A percentile compares a stretch with the other conserved stretches of the same genome.
These are phyloP conservation scores for Lucilia cuprina DNA, from an alignment of 1,140 invertebrate species.

Conservation along the genomic window DNA sequence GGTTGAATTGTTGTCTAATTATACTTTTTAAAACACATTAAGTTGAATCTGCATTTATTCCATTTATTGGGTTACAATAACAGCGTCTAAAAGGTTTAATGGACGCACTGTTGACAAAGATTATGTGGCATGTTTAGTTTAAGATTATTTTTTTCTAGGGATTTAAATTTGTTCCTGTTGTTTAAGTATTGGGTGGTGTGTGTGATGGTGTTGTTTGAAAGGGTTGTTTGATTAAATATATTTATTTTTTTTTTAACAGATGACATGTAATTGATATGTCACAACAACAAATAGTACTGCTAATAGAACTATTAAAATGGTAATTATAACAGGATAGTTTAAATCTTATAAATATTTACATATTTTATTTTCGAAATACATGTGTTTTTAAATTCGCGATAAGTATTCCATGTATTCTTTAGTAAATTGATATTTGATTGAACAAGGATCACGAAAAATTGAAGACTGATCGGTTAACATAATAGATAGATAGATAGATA, in stretches of 20 bases:
- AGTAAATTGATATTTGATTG: no score
- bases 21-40: background rate
- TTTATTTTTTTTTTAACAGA: background rate
- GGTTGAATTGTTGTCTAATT: background rate
- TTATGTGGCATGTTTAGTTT: background rate
- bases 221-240: background rate
- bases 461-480: no score
- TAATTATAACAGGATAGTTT: background rate
- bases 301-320: background rate
- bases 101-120: background rate
- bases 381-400: no score
- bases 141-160: background rate
- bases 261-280: background rate
- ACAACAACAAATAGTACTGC: background rate
- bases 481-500: no score
- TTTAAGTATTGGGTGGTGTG: background rate
- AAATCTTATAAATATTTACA: no score
- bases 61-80: background rate
- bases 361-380: no score
- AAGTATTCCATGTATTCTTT: no score
- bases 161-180: background rate
- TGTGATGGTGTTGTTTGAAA: background rate
- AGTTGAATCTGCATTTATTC: background rate
- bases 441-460: no score
- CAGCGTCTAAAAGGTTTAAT: background rate